phyloP scores from a whole-genome alignment of 2,113 vertebrate genomes.

The Saccopteryx bilineata region DNA sequence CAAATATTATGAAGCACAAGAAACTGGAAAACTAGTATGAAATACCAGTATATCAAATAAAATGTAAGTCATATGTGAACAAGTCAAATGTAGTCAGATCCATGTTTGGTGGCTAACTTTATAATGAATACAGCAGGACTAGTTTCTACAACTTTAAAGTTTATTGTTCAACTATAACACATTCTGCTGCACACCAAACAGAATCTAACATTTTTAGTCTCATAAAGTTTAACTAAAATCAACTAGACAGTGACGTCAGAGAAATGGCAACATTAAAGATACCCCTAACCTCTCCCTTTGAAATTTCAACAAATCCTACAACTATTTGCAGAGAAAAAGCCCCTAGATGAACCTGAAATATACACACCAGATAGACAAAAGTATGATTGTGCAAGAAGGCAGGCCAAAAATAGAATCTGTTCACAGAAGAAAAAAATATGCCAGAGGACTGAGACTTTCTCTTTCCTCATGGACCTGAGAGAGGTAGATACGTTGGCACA shows the following conservation, averaged over 20 bases:
- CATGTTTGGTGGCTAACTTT: neutral
- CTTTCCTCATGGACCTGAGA: too few species aligned
- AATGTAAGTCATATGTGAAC: neutral
- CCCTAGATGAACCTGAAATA: too few species aligned
- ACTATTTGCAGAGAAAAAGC: too few species aligned
- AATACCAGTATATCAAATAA: neutral
- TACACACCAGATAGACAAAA: too few species aligned
- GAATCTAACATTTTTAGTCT: conserved; percentile 40
- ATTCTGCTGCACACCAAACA: neutral
- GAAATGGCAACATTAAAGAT: too few species aligned
- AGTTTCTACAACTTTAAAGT: neutral
- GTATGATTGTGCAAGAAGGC: too few species aligned
- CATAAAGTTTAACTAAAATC: neutral
- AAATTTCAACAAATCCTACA: too few species aligned
- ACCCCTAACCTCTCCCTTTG: too few species aligned
- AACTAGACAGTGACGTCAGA: neutral
- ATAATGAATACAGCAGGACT: neutral
- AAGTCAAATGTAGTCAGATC: neutral
- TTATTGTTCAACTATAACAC: neutral
- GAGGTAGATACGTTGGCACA: too few species aligned
- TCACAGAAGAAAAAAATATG: too few species aligned
- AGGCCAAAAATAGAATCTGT: too few species aligned
- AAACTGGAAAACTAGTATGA: neutral
- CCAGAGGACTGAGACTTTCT: too few species aligned
- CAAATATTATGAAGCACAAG: neutral